These are phyloP conservation scores for Callithrix jacchus DNA, from an alignment of 2,113 vertebrate species.

Conservation along the genomic window DNA sequence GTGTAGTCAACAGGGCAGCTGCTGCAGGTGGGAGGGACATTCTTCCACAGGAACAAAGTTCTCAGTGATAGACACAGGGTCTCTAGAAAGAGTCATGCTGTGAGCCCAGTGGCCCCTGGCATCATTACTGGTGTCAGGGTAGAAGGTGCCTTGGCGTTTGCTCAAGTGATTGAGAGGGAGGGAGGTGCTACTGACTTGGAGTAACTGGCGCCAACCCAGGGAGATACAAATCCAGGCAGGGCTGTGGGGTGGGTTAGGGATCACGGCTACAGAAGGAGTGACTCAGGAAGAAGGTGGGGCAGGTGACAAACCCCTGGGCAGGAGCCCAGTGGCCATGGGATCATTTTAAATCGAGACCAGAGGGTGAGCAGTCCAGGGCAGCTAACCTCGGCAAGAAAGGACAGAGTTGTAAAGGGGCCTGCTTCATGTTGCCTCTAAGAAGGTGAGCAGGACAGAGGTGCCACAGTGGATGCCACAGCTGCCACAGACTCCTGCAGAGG, in stretches of 20 bases:
- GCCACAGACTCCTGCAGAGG: no score
- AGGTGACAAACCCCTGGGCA: neutral
- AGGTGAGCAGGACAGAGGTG: no score
- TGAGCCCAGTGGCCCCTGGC: conserved; percentile 26
- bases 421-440: no score
- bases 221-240: no score
- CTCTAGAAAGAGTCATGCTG: conserved; percentile 2
- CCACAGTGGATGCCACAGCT: no score
- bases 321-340: no score
- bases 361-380: no score
- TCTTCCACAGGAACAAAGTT: neutral
- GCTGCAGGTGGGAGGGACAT: neutral
- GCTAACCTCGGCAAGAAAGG: no score
- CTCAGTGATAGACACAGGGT: neutral
- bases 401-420: no score
- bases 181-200: neutral
- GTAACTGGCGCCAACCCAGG: neutral
- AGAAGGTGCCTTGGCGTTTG: conserved; percentile 6
- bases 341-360: no score
- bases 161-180: neutral
- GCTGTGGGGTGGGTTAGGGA: neutral
- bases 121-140: conserved; percentile 24
- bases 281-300: no score
- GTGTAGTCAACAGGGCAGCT: neutral
- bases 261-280: neutral